Evolutionary conservation across 2,888 invertebrate species (phyloP).

Genomic region (Molorchus minor): DNA sequence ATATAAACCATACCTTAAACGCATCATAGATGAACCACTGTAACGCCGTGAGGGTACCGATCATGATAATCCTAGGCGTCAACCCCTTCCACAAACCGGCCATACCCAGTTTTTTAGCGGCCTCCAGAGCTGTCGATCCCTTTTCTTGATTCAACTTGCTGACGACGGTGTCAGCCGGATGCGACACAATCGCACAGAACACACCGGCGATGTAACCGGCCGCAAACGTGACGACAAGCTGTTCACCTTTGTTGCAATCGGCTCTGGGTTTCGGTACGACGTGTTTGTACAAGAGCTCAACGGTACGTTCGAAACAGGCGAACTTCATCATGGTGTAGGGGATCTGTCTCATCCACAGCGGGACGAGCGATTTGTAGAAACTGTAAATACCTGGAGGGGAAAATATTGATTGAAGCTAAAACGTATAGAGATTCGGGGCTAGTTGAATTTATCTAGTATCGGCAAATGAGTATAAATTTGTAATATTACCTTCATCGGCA

Average conservation of each 20-base stretch:
- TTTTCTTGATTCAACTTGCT: conserved; percentile 96
- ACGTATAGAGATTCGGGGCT: too few species aligned
- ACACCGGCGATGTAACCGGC: conserved; percentile 97
- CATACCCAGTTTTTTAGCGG: conserved; percentile 80
- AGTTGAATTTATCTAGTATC: neutral
- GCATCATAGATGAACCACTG: conserved; percentile 99
- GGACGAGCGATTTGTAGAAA: conserved; percentile 91
- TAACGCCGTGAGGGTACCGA: conserved; percentile 93
- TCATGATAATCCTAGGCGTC: conserved; percentile 94
- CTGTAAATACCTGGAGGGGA: conserved; percentile 72
- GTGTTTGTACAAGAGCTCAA: conserved; percentile 87
- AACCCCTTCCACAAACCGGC: conserved; percentile 89
- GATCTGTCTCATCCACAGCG: conserved; percentile 97
- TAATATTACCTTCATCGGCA: conserved; percentile 79
- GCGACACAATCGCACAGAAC: conserved; percentile 98
- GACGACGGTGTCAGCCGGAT: conserved; percentile 97
- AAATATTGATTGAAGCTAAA: too few species aligned
- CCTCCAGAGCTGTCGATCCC: conserved; percentile 76
- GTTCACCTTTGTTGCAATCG: conserved; percentile 92
- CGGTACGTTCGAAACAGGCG: conserved; percentile 97
- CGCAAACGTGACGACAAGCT: conserved; percentile 94
- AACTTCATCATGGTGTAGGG: conserved; percentile 99
- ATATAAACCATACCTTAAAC: conserved; percentile 69
- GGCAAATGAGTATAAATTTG: too few species aligned
- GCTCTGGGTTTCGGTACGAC: conserved; percentile 95